phyloP scores from a whole-genome alignment of 2,113 vertebrate species.

The Carlito syrichta region DNA sequence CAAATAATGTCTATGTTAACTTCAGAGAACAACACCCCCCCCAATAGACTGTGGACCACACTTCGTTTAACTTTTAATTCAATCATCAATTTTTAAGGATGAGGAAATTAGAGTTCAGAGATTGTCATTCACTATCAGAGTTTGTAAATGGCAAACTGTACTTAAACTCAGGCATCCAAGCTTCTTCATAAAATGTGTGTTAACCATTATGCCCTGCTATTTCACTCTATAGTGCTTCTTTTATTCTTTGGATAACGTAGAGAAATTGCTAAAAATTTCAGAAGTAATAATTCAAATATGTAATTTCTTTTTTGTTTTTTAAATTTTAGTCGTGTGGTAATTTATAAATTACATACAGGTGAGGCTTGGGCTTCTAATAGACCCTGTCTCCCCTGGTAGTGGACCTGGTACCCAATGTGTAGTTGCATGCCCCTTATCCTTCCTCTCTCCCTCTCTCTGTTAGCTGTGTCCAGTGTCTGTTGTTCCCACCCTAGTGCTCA shows the following conservation, averaged over 20 bases:
- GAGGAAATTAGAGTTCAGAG: not conserved
- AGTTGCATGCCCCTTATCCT: too few relatives aligned
- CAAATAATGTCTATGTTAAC: not conserved
- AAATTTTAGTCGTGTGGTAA: too few relatives aligned
- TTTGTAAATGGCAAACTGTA: not conserved
- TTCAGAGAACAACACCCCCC: fast-evolving
- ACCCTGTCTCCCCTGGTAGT: too few relatives aligned
- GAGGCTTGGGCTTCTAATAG: too few relatives aligned
- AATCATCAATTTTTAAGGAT: not conserved
- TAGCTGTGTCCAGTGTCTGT: too few relatives aligned
- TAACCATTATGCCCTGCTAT: fast-evolving
- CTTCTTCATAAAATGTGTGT: not conserved
- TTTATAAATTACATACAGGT: too few relatives aligned
- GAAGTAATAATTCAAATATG: not conserved
- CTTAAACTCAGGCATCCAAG: not conserved
- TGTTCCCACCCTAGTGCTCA: too few relatives aligned
- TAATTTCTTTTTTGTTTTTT: too few relatives aligned
- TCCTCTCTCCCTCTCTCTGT: too few relatives aligned
- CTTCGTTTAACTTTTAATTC: not conserved
- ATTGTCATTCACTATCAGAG: not conserved
- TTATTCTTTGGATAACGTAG: not conserved
- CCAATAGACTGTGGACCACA: not conserved
- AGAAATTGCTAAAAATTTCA: not conserved
- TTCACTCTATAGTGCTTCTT: not conserved
- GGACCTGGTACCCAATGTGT: too few relatives aligned